phyloP scores from a whole-genome alignment of 1,140 invertebrate species.

The Nasonia giraulti region DNA sequence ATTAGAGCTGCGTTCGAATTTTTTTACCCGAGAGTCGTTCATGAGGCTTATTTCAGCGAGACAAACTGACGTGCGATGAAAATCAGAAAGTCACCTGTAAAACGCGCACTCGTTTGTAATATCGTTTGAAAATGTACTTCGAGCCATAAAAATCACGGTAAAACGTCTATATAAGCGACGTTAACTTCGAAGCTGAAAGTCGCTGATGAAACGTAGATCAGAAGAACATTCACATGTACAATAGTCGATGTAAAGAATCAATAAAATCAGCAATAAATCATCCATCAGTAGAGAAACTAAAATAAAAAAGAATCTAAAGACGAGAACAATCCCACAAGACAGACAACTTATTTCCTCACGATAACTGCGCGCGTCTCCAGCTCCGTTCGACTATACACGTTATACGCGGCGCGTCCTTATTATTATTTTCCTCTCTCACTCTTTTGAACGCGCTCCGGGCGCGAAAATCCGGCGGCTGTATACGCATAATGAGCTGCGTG shows the following conservation, averaged over 20 bases:
- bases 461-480: constrained; percentile 12
- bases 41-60: neutral
- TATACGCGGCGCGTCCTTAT: neutral
- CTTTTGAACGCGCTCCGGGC: neutral
- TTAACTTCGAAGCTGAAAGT: neutral
- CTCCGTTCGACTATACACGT: neutral
- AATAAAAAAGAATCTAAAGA: neutral
- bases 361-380: constrained; percentile 1
- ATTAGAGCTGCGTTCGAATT: neutral
- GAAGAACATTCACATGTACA: neutral
- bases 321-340: neutral
- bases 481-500: constrained; percentile 34
- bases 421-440: neutral
- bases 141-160: neutral
- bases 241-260: neutral
- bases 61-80: neutral
- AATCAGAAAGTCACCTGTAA: neutral
- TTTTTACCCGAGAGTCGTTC: neutral
- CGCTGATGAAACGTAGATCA: neutral
- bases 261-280: neutral
- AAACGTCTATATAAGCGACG: neutral
- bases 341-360: neutral
- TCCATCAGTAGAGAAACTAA: neutral
- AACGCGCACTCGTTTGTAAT: neutral
- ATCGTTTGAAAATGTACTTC: neutral